phyloP scores from a whole-genome alignment of 2,797 vertebrate genomes.

The Dermochelys coriacea region DNA sequence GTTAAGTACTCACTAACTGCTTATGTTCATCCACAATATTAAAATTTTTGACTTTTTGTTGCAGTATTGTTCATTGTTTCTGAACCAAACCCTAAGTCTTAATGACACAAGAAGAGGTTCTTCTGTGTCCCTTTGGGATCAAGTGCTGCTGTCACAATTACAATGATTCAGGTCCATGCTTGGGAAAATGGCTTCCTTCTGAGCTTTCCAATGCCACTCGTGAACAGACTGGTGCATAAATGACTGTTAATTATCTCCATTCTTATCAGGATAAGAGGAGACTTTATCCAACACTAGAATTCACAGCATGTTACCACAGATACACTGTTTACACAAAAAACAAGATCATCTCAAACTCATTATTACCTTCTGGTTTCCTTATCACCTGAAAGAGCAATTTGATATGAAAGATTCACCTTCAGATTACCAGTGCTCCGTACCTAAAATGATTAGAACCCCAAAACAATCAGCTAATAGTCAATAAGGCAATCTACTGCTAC shows the following conservation, averaged over 20 bases:
- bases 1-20: background rate
- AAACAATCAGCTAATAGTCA: background rate
- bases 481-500: background rate
- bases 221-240: background rate
- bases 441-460: background rate
- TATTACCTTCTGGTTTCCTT: too few relatives aligned
- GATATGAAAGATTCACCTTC: background rate
- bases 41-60: background rate
- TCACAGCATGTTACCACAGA: background rate
- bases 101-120: background rate
- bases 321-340: background rate
- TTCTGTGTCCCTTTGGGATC: background rate
- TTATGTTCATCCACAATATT: background rate
- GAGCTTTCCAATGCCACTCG: background rate
- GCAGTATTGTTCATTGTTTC: background rate
- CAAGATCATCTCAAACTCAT: background rate
- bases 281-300: background rate
- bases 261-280: background rate
- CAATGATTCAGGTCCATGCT: background rate
- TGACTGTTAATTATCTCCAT: background rate
- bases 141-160: background rate
- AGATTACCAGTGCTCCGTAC: background rate
- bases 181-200: background rate
- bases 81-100: background rate
- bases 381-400: background rate